phyloP scores from a whole-genome alignment of 2,888 invertebrate genomes.

The Agrotis clavis region DNA sequence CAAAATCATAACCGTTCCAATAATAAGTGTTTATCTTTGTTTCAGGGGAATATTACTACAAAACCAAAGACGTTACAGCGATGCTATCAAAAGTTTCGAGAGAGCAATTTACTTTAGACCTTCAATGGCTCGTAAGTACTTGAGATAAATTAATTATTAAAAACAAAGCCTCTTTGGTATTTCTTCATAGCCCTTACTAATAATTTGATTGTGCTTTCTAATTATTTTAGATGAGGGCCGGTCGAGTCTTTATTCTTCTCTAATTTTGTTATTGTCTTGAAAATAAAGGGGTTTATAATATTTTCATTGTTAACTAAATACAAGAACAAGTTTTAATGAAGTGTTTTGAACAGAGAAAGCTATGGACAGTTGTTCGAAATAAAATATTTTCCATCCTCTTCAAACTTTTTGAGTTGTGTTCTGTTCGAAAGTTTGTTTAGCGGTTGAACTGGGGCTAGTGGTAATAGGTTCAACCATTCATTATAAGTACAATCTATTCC shows the following conservation, averaged over 20 bases:
- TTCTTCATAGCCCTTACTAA: conserved; percentile 67
- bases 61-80: conserved; percentile 96
- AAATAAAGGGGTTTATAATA: conserved; percentile 60
- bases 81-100: conserved; percentile 97
- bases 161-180: conserved; percentile 68
- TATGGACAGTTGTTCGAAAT: conserved; percentile 40
- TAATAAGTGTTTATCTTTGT: conserved; percentile 81
- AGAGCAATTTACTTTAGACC: conserved; percentile 98
- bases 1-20: conserved; percentile 29
- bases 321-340: conserved; percentile 56
- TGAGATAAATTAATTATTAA: conserved; percentile 71
- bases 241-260: conserved; percentile 55
- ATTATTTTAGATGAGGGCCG: conserved; percentile 63
- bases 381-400: conserved; percentile 41
- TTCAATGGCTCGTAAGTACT: conserved; percentile 97
- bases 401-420: conserved; percentile 38
- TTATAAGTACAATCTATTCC: conserved; percentile 8
- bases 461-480: conserved; percentile 18
- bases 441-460: conserved; percentile 34
- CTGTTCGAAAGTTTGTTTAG: conserved; percentile 44
- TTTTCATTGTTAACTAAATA: conserved; percentile 52
- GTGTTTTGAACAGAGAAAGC: conserved; percentile 44
- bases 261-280: conserved; percentile 63
- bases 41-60: conserved; percentile 97
- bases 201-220: conserved; percentile 68